Evolutionary conservation across 2,888 invertebrate species (phyloP).

Genomic region (Odontomyia ornata): DNA sequence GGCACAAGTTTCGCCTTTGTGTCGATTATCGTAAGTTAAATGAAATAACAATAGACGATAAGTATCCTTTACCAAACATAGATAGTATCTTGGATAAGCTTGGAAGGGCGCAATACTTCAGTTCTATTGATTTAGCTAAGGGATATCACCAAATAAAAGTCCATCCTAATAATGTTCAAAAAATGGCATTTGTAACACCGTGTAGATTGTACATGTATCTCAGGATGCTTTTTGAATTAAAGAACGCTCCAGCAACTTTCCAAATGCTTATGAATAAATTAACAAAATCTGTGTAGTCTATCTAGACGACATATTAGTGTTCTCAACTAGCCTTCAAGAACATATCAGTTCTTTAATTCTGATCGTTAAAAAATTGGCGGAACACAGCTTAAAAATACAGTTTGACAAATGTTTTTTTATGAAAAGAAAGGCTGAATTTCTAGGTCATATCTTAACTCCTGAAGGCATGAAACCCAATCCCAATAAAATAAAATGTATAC

Average conservation of each 20-base stretch:
- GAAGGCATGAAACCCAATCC: slow-evolving; percentile 9
- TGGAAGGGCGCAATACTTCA: background rate
- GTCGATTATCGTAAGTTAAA: slow-evolving; percentile 12
- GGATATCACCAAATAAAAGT: slow-evolving; percentile 30
- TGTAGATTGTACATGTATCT: slow-evolving; percentile 30
- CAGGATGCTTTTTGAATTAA: slow-evolving; percentile 46
- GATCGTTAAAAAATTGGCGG: background rate
- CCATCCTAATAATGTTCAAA: background rate
- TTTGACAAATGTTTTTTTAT: slow-evolving; percentile 34
- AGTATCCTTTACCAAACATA: background rate
- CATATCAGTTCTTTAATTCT: background rate
- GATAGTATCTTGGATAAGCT: slow-evolving; percentile 6
- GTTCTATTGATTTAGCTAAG: slow-evolving; percentile 12
- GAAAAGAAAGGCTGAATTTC: background rate
- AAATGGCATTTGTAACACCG: slow-evolving; percentile 10
- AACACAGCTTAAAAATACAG: background rate
- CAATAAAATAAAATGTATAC: slow-evolving; percentile 5
- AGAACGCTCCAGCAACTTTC: background rate
- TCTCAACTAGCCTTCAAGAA: slow-evolving; percentile 28
- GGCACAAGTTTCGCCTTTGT: slow-evolving; percentile 4
- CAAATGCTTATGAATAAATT: slow-evolving; percentile 37
- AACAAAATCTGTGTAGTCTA: slow-evolving; percentile 44
- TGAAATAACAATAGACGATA: slow-evolving; percentile 42
- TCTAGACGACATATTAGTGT: slow-evolving; percentile 13
- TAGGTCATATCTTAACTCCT: background rate